Evolutionary conservation across 2,797 vertebrate genomes (phyloP), one percentile per base, ranked within the genome.

Genomic region (Dallia pectoralis): DNA sequence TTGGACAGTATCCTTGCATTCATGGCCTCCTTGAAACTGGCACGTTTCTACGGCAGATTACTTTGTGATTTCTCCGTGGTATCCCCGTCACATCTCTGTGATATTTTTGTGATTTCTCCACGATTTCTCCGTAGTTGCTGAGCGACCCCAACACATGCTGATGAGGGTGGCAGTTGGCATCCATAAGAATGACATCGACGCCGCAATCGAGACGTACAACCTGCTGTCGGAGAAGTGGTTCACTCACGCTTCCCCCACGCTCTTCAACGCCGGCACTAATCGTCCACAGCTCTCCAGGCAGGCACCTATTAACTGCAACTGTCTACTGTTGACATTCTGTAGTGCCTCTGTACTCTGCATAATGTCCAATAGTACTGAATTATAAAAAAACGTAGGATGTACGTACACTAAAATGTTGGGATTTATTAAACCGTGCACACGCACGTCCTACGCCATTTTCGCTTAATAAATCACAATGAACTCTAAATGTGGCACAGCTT

Each of bases 191-290:
- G 94, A 97, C 74, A 98, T 99, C 0, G 93, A 96, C 0, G 95
- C 96, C 0, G 95, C 95, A n/a, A 96, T 99, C 1, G 96, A 98
- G 85, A 99, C 97, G 0, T 99, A 99, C 89, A 99, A 99, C 82
- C 93, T 99, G 66, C 93, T 99, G 63, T 99, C 98, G 0, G 98
- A 99, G 88, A 95, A 88, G 76, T 99, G 98, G 98, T 99, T 99
- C 85, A 99, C 97, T 0, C 98, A 99, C 19, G 98, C 98, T 18
- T 99, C 98, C 0, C 98, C 98, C 0, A 99, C 98, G 0, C 93
- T 99, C 32, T 99, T 99, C 91, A 99, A 99, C 1, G 96, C 98
- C 0, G 98, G 98, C 22, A 99, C 98, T 88, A 96, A 94, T 88
- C 89, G 96, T 22, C 97, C 98, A 0, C 98, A 99, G 81, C 93